These are phyloP conservation scores for Scopus umbretta DNA, from an alignment of 2,113 vertebrate species.

Conservation along the genomic window DNA sequence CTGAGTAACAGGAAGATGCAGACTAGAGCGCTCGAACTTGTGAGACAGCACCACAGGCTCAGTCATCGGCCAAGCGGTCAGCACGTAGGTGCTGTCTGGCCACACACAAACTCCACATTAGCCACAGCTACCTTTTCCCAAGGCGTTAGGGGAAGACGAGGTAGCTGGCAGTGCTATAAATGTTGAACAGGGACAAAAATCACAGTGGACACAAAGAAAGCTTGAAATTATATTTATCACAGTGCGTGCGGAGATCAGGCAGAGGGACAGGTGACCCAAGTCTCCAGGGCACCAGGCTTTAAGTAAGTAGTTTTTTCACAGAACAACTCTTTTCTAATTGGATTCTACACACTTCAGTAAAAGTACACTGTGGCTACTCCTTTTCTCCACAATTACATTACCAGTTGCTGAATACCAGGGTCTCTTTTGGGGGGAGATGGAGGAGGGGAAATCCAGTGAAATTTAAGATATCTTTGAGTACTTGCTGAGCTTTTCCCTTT, in stretches of 20 bases:
- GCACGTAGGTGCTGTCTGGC: fast-evolving
- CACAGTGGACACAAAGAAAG: not conserved
- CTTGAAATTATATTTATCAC: not conserved
- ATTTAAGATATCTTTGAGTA: not conserved
- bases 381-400: not conserved
- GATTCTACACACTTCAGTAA: not conserved
- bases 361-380: not conserved
- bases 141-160: fast-evolving
- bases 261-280: not conserved
- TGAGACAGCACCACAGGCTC: not conserved
- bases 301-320: not conserved
- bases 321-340: not conserved
- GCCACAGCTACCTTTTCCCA: not conserved
- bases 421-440: not conserved
- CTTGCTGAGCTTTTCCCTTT: not conserved
- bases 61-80: fast-evolving
- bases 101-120: not conserved
- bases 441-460: not conserved
- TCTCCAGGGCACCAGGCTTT: not conserved
- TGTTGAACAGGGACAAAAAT: not conserved
- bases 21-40: fast-evolving
- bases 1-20: not conserved
- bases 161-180: not conserved
- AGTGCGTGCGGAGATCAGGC: not conserved
- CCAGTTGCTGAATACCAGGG: not conserved